Conservation (phyloP, 2,888 invertebrate species). For the Folsomia manolachei region DNA sequence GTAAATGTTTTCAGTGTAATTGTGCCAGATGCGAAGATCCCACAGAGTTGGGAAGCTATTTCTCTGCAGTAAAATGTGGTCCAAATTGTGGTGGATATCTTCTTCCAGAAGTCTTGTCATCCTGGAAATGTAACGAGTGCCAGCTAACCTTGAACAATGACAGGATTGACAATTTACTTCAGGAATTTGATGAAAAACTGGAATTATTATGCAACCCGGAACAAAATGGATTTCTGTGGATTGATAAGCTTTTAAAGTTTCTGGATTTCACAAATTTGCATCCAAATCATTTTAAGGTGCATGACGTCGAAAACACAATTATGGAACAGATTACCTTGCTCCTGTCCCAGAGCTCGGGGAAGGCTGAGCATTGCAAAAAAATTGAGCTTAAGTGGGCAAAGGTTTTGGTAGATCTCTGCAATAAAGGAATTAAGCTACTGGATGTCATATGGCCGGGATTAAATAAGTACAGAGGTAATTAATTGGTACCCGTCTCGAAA, state of each 20-base stretch:
- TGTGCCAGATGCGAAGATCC: not conserved
- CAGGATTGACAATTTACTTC: too few relatives aligned
- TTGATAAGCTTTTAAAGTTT: too few relatives aligned
- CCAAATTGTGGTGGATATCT: not conserved
- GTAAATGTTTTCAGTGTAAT: not conserved
- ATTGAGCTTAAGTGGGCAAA: not conserved
- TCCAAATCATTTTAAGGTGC: not conserved
- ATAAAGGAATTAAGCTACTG: not conserved
- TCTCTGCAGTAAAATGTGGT: not conserved
- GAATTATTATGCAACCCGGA: too few relatives aligned
- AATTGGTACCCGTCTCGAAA: too few relatives aligned
- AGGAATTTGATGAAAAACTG: not conserved
- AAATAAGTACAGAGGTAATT: not conserved
- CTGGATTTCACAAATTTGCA: too few relatives aligned
- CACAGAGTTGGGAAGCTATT: not conserved
- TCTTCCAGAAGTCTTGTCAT: not conserved
- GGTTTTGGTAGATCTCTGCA: not conserved
- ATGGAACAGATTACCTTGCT: not conserved
- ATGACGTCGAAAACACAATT: not conserved
- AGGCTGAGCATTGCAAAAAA: not conserved
- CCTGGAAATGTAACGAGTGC: not conserved
- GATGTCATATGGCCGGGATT: not conserved
- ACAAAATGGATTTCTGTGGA: too few relatives aligned
- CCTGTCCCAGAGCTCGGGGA: not conserved
- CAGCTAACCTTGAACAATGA: too few relatives aligned